Conservation (phyloP, 1,140 invertebrate species). For the Nymphalis io region DNA sequence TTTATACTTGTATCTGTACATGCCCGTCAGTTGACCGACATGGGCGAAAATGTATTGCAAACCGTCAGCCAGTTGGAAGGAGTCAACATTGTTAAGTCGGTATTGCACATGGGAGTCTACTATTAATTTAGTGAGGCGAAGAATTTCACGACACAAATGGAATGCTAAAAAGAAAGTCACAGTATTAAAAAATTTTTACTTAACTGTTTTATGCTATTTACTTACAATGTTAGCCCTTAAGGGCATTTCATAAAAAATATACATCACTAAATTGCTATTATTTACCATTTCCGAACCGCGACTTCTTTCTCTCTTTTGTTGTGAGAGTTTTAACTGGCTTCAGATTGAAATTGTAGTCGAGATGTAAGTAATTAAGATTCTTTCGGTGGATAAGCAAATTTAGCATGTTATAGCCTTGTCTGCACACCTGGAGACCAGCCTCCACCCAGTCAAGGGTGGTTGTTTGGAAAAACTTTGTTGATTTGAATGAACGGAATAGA, state of each 20-base stretch:
- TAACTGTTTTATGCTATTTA: too few relatives aligned
- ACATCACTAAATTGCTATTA: neutral
- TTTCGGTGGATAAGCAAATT: slow-evolving; percentile 99
- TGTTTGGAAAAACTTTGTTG: slow-evolving; percentile 99
- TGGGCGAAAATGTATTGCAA: slow-evolving; percentile 99
- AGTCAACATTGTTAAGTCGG: slow-evolving; percentile 99
- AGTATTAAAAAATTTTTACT: neutral
- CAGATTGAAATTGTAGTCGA: slow-evolving; percentile 99
- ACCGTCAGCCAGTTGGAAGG: slow-evolving; percentile 98
- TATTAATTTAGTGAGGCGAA: slow-evolving; percentile 98
- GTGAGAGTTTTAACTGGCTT: slow-evolving; percentile 99
- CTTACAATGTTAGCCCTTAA: too few relatives aligned
- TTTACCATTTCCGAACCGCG: slow-evolving; percentile 11
- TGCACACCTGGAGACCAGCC: slow-evolving; percentile 97
- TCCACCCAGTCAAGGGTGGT: slow-evolving; percentile 99
- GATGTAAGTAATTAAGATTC: slow-evolving; percentile 99
- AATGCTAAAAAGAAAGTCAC: slow-evolving; percentile 86
- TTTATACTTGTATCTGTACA: slow-evolving; percentile 99
- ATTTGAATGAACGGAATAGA: slow-evolving; percentile 99
- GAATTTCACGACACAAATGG: slow-evolving; percentile 99
- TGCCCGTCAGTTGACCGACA: slow-evolving; percentile 99
- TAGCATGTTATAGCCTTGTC: slow-evolving; percentile 99
- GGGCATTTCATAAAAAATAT: too few relatives aligned
- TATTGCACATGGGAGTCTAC: slow-evolving; percentile 99
- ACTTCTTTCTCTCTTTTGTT: slow-evolving; percentile 96